A percentile compares a stretch with the other conserved stretches of the same genome.
These are phyloP conservation scores for Petaurus breviceps DNA, from an alignment of 2,113 vertebrate genomes.

Conservation along the genomic window DNA sequence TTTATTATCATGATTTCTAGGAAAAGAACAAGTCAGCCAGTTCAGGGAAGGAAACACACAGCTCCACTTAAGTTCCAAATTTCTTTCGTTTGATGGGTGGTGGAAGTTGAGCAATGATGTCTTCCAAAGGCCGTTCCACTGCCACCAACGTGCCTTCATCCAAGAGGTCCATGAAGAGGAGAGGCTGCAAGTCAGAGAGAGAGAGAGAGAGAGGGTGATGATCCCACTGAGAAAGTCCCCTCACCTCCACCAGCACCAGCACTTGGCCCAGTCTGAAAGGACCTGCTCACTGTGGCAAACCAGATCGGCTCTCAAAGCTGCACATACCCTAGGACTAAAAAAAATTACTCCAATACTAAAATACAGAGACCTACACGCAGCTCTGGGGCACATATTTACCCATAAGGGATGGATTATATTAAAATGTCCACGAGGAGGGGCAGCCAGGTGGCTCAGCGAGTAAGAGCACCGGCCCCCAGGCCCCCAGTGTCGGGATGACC, in stretches of 20 bases:
- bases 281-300: not conserved
- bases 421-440: constrained; percentile 37
- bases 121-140: constrained; percentile 93
- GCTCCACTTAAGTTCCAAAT: constrained; percentile 91
- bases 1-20: constrained; percentile 76
- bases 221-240: constrained; percentile 18
- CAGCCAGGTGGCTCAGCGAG: too few relatives aligned
- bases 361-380: not conserved
- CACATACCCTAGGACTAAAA: not conserved
- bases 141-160: constrained; percentile 91
- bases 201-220: constrained; percentile 41
- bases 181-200: constrained; percentile 83
- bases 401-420: not conserved
- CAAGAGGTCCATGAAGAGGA: constrained; percentile 89
- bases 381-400: not conserved
- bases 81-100: constrained; percentile 93
- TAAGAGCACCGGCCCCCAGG: too few relatives aligned
- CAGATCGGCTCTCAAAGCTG: not conserved
- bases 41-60: constrained; percentile 34
- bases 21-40: constrained; percentile 53
- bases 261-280: not conserved
- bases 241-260: not conserved
- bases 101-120: constrained; percentile 91
- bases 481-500: too few relatives aligned
- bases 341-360: not conserved